Percentiles rank a stretch among this genome's conserved stretches.
phyloP scores from a whole-genome alignment of 2,113 vertebrate genomes.

The Spermophilus dauricus region DNA sequence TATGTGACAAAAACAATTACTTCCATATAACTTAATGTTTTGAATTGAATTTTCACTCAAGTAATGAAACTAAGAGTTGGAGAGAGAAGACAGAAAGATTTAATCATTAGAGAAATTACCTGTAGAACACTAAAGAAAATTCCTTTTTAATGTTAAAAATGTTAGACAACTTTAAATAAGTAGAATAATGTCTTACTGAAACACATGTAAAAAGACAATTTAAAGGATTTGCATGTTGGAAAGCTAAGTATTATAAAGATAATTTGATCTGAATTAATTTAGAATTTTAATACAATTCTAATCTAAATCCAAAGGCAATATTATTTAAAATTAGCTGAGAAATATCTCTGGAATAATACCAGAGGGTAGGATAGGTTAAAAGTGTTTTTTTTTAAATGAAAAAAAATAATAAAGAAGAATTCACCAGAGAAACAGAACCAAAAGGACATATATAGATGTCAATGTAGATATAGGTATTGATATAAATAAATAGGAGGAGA shows the following conservation, averaged over 20 bases:
- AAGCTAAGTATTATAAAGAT: background rate
- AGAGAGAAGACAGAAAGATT: background rate
- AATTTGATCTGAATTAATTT: background rate
- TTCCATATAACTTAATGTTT: constrained; percentile 4
- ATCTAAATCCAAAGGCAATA: background rate
- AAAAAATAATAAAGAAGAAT: background rate
- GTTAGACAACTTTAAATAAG: background rate
- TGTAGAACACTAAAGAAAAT: background rate
- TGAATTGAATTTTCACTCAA: background rate
- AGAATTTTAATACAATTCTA: background rate
- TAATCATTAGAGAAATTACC: constrained; percentile 3
- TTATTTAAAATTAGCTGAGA: background rate
- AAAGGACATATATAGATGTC: background rate
- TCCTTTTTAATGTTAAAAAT: background rate
- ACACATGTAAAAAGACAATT: constrained; percentile 17
- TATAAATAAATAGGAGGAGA: too few relatives aligned
- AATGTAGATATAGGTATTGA: background rate
- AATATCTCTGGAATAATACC: background rate
- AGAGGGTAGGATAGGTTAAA: background rate
- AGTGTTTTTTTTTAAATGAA: background rate
- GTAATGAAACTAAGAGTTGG: background rate
- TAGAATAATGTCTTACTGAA: background rate
- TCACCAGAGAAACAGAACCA: background rate
- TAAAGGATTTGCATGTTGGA: background rate
- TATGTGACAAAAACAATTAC: constrained; percentile 31